A percentile compares a stretch with the other conserved stretches of the same genome.
Evolutionary conservation across 2,113 vertebrate genomes (phyloP).

Genomic region (Nematolebias whitei): DNA sequence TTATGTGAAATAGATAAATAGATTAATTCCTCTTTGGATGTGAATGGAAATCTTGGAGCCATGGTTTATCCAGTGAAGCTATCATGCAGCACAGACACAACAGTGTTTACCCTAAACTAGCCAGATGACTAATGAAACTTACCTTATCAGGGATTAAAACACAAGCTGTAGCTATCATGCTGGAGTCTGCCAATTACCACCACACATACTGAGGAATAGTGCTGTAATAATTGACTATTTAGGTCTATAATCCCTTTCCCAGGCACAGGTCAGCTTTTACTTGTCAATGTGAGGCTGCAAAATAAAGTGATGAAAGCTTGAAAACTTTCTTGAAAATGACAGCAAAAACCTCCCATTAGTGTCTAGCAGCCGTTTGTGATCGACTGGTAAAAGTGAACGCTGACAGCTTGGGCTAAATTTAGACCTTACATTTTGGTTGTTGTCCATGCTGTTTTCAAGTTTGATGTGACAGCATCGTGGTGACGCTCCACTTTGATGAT

Average conservation of each 20-base stretch:
- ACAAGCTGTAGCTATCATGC: slow-evolving; percentile 67
- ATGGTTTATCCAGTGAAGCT: slow-evolving; percentile 45
- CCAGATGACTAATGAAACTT: slow-evolving; percentile 74
- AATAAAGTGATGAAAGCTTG: slow-evolving; percentile 64
- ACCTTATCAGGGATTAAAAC: slow-evolving; percentile 79
- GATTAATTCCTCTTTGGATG: slow-evolving; percentile 63
- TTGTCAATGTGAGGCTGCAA: slow-evolving; percentile 65
- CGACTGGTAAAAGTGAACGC: slow-evolving; percentile 67
- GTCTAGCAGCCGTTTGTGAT: slow-evolving; percentile 59
- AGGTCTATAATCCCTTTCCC: slow-evolving; percentile 70
- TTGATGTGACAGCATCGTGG: slow-evolving; percentile 65
- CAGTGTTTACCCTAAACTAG: slow-evolving; percentile 62
- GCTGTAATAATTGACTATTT: slow-evolving; percentile 72
- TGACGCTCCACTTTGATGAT: slow-evolving; percentile 69
- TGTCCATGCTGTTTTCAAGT: slow-evolving; percentile 53
- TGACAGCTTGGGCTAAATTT: slow-evolving; percentile 74
- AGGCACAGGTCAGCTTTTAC: slow-evolving; percentile 70
- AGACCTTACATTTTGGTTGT: slow-evolving; percentile 62
- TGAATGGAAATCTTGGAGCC: slow-evolving; percentile 56
- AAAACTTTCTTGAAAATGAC: slow-evolving; percentile 63
- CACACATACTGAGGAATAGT: slow-evolving; percentile 50
- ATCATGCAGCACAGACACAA: slow-evolving; percentile 40
- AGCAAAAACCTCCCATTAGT: slow-evolving; percentile 65
- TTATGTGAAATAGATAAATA: slow-evolving; percentile 67
- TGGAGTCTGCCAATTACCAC: slow-evolving; percentile 66